Evolutionary conservation across 92 coral and sea anemone species (phyloP).

Genomic region (Heliopora coerulea): DNA sequence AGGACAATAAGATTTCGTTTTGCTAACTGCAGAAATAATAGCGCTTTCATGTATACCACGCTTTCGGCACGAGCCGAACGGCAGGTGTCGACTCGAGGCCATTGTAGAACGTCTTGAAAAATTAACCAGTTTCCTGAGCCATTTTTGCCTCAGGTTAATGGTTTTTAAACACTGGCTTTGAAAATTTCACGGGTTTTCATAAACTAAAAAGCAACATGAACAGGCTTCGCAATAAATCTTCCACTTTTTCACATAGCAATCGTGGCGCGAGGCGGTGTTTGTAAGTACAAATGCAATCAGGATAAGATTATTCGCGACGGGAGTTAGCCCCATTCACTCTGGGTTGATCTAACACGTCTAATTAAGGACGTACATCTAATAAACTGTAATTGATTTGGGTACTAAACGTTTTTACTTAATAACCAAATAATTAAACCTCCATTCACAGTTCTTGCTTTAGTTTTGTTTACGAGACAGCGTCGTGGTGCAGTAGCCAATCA

Average conservation of each 20-base stretch:
- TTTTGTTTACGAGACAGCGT: constrained; percentile 21
- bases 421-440: constrained; percentile 40
- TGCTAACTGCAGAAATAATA: constrained; percentile 19
- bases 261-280: not conserved
- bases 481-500: not conserved
- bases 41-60: constrained; percentile 31
- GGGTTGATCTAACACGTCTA: constrained; percentile 61
- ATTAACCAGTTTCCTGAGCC: constrained; percentile 11
- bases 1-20: constrained; percentile 12
- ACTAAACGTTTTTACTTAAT: constrained; percentile 68
- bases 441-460: constrained; percentile 29
- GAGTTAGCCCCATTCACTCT: not conserved
- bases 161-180: constrained; percentile 11
- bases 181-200: too few relatives aligned
- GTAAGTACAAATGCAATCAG: constrained; percentile 8
- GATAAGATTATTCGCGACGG: constrained; percentile 33
- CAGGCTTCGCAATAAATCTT: too few relatives aligned
- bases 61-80: constrained; percentile 34
- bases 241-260: too few relatives aligned
- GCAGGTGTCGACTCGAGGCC: constrained; percentile 31
- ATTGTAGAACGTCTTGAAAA: constrained; percentile 24
- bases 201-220: too few relatives aligned
- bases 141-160: not conserved
- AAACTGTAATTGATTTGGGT: constrained; percentile 93
- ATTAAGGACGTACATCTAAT: constrained; percentile 90